Evolutionary conservation across 1,140 invertebrate species (phyloP), one percentile per base, ranked within the genome.

Genomic region (Wasmannia auropunctata): DNA sequence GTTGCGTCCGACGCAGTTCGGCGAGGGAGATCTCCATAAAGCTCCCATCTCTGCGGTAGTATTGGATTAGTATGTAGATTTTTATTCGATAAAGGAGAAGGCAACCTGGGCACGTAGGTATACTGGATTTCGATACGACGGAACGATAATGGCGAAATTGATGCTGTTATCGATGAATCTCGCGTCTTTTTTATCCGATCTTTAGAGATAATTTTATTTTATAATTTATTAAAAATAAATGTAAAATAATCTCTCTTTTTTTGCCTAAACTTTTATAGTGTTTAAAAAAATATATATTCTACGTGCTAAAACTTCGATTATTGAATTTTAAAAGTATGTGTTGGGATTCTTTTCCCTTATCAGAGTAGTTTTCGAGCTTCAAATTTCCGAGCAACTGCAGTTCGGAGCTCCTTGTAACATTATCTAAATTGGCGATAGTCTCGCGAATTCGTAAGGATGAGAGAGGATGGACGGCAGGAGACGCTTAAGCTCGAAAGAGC

Each of bases 1-100:
- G 79, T 72, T 63, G 56, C 80, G 81, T 49, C 58, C 79, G 79
- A 58, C 28, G 79, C 51, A 37, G 67, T 83, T 83, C 51, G 67
- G 79, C 51, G 67, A 58, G 51, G 11, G 65, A 46, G 40, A 80
- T 67, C 34, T 58, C 37, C 37, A 43, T 46, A 34, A 46, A 83
- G 51, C 37, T 58, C 37, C 28, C 22, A 56, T 37, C 77, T 43
- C 25, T 40, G 79, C 49, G 79, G 43, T 43, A 31, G 7, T 56
- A 19, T 34, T 51, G 22, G 37, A 19, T 72, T 70, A 58, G n/a
- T 60, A 22, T n/a, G 11, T 31, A 16, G 1, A 34, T 60, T 67
- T 65, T 31, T n/a, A 25, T 37, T 25, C 14, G 16, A 49, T 16
- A 37, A 65, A 28, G 58, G 40, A 5, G 28, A 34, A 25, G 22